Conservation (phyloP, 2,113 vertebrate genomes). For the Dinomys branickii region DNA sequence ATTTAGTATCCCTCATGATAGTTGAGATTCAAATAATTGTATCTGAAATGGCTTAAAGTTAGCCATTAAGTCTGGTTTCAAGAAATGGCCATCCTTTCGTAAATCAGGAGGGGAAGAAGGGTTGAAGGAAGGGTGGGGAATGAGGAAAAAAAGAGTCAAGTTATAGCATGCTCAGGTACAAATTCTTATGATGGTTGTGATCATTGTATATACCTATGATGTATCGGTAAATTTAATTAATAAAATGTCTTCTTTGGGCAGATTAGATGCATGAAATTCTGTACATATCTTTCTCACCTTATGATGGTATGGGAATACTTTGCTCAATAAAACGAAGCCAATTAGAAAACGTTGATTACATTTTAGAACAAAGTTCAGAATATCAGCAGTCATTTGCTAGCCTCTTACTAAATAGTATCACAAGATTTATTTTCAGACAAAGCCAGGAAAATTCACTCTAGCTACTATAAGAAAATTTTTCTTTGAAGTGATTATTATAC, state of each 20-base stretch:
- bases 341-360: conserved; percentile 6
- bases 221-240: not conserved
- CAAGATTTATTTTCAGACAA: conserved; percentile 20
- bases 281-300: not conserved
- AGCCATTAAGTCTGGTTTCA: not conserved
- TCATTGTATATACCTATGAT: not conserved
- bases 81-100: not conserved
- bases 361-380: conserved; percentile 20
- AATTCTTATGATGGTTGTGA: not conserved
- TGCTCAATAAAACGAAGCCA: not conserved
- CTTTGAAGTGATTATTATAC: not conserved
- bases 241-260: conserved; percentile 25
- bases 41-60: conserved; percentile 12
- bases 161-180: not conserved
- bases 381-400: not conserved
- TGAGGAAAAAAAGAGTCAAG: not conserved
- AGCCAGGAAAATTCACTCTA: not conserved
- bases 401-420: not conserved
- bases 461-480: conserved; percentile 33
- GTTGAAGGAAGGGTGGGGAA: not conserved
- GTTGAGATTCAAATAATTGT: conserved; percentile 1
- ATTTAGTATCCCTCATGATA: not conserved
- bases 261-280: conserved; percentile 18
- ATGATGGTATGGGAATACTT: not conserved
- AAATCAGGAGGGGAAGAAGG: not conserved